Base-by-base conservation (phyloP, 2,797 vertebrate species). In the Acanthiza pusilla region DNA sequence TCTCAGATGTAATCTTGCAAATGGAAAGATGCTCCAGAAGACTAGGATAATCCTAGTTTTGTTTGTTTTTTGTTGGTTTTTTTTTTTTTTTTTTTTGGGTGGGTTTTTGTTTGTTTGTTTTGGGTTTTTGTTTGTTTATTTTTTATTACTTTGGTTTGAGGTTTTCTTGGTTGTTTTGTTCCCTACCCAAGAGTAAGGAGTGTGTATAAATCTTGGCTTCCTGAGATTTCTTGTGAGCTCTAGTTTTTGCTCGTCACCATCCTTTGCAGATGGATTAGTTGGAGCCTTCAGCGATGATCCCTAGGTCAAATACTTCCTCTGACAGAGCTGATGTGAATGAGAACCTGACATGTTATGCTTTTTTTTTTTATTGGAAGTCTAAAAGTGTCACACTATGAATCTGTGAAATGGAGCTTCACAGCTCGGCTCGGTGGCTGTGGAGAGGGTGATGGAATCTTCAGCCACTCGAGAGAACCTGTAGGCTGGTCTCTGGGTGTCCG, bases 1-100 rank as follows among this genome's bases (percentile, higher is more conserved):
- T 96, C 94, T 92, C 68, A 61, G 82, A 78, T 70, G 90, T 1
- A 48, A 96, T 92, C 71, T 92, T 79, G 74, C 92, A 93, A 93
- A 96, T 68, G 97, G 98, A 97, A 98, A 98, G 98, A 98, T 98
- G 98, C 98, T 98, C 98, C 97, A 96, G 85, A 78, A 66, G 91
- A 94, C 96, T 96, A 94, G 96, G 96, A 21, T 94, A 55, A 93
- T 92, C 95, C 95, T 96, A 94, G 93, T 13, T 43, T 26, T 63
- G 30, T 25, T 25, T 16, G 30, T 47, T n/a, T 30, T 4, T 21
- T 63, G 21, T 36, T 36, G 36, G 43, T 7, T 32, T 18, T 30
- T 7, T 3, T 18, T 45, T 63, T 38, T 54, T 43, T 48, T 25
- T 48, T 19, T 45, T 20, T 45, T 45, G 13, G n/a, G 20, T 10